phyloP scores from a whole-genome alignment of 2,113 vertebrate species.

The Xiphophorus couchianus region DNA sequence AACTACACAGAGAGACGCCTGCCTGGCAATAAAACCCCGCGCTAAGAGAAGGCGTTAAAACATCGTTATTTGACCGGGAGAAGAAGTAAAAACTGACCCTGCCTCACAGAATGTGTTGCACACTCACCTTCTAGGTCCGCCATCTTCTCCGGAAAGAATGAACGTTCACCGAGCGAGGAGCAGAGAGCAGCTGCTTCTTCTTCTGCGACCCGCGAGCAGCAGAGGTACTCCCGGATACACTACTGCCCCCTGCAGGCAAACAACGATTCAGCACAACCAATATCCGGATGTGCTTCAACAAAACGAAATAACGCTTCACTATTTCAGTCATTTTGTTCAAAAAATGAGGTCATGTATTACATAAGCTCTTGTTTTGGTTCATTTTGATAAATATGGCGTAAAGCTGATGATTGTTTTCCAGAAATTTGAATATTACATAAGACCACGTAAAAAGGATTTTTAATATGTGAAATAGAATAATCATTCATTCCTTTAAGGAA shows the following conservation, averaged over 20 bases:
- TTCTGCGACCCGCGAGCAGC: not conserved
- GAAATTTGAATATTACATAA: no score
- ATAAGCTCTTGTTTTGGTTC: no score
- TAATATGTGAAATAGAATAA: no score
- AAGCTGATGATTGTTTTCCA: no score
- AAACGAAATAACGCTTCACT: not conserved
- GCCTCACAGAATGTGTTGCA: not conserved
- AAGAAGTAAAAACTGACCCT: not conserved
- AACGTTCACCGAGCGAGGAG: not conserved
- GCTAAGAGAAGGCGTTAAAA: not conserved
- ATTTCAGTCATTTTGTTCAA: not conserved
- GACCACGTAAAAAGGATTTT: no score
- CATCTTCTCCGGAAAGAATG: slow-evolving; percentile 16
- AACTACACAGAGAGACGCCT: not conserved
- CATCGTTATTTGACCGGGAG: not conserved
- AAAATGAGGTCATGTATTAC: no score
- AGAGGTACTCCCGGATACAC: no score
- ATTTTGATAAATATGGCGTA: no score
- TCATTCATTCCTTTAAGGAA: no score
- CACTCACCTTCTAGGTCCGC: slow-evolving; percentile 25
- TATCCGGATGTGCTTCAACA: not conserved
- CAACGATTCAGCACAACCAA: no score
- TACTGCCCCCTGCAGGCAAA: not conserved
- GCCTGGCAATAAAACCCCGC: not conserved
- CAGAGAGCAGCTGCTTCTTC: not conserved